phyloP scores from a whole-genome alignment of 2,797 vertebrate species.

The Rhadinocentrus ornatus region DNA sequence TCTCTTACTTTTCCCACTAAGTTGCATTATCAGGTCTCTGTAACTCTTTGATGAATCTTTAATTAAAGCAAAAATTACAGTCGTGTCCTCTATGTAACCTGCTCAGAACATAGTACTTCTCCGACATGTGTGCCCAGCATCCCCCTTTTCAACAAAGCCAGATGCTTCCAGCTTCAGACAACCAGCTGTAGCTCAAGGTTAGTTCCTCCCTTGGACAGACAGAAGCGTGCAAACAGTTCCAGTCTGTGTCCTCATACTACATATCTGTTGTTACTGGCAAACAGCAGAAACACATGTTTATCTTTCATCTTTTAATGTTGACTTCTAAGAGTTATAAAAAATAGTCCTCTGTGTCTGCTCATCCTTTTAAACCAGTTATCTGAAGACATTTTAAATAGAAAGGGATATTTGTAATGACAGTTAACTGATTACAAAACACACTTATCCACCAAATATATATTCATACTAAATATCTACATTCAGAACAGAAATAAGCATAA shows the following conservation, averaged over 20 bases:
- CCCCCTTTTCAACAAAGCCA: constrained; percentile 40
- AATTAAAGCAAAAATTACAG: not conserved
- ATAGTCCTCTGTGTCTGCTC: constrained; percentile 20
- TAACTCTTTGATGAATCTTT: constrained; percentile 1
- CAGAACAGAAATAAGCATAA: constrained; percentile 50
- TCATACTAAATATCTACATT: constrained; percentile 44
- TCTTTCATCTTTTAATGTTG: constrained; percentile 19
- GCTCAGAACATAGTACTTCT: constrained; percentile 35
- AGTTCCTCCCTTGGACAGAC: constrained; percentile 30
- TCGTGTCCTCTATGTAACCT: constrained; percentile 29
- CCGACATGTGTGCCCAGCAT: constrained; percentile 10
- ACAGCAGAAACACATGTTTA: constrained; percentile 25
- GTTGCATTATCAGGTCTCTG: not conserved
- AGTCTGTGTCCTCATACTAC: constrained; percentile 5
- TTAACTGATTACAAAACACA: constrained; percentile 46
- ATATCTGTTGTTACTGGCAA: constrained; percentile 24
- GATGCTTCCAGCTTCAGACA: constrained; percentile 58
- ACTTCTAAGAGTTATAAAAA: constrained; percentile 39
- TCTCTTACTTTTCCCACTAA: not conserved
- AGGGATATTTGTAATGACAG: constrained; percentile 22
- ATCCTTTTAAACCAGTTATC: constrained; percentile 28
- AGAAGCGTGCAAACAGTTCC: constrained; percentile 47
- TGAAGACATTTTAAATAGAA: constrained; percentile 37
- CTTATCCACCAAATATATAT: constrained; percentile 45
- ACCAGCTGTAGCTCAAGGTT: constrained; percentile 72